Evolutionary conservation across 2,113 vertebrate genomes (phyloP), one percentile per base, ranked within the genome.

Genomic region (Poecilia latipinna): DNA sequence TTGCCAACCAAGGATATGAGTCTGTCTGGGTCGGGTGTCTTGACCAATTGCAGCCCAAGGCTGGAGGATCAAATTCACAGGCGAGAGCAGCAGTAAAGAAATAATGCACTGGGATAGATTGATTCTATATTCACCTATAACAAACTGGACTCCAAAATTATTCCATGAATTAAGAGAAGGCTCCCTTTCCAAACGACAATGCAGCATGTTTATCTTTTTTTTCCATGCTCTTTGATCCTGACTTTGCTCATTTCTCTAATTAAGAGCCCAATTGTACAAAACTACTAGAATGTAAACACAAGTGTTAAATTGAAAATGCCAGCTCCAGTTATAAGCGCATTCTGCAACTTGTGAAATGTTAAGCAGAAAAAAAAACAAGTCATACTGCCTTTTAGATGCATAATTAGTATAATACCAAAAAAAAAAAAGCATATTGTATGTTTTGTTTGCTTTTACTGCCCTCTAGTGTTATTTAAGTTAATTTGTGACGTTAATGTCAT

Each of bases 1-100:
- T 88, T 66, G 51, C 68, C 44, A 54, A 69, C 88, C 86, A 89
- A 86, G 86, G 82, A 83, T 86, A 82, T 83, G 51, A 77, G 76
- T 32, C 71, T 12, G 73, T 82, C 66, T 85, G 82, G 80, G 4
- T 66, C 61, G 6, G 48, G 75, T 42, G 75, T 79, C 54, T 75
- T 33, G 72, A 79, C 88, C 86, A 90, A 90, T 90, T 78, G 64
- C 33, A 68, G 76, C 79, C 78, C 3, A 32, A 65, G 72, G 86
- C 29, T 57, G 48, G 31, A 65, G 76, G 80, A 88, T 90, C 71
- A 86, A 82, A 79, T 37, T 12, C 68, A 63, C 78, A 77, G 4
- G 44, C 54, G 31, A 62, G 29, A 42, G 79, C 60, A 54, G 77
- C 37, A 37, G 69, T 3, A n/a, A 65, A 73, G 65, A 70, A 79